These are phyloP conservation scores for Oscarella lobularis DNA, from an alignment of 37 sponge, comb jelly and placozoan genomes.

Conservation along the genomic window DNA sequence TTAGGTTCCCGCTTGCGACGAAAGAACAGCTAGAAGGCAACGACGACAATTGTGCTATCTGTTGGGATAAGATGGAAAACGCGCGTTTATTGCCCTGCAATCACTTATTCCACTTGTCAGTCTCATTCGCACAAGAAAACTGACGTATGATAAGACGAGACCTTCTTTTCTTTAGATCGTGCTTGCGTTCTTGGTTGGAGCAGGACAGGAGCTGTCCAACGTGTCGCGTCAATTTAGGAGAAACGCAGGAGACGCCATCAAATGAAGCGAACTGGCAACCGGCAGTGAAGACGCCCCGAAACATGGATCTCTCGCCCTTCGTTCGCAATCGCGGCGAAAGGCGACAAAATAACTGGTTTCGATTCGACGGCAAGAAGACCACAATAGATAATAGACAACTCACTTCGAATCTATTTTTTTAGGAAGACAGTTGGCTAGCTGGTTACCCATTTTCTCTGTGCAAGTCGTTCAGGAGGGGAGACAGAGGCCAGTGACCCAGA, in stretches of 20 bases:
- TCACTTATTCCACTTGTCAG: slow-evolving; percentile 90
- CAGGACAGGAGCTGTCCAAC: slow-evolving; percentile 90
- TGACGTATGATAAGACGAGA: too few relatives aligned
- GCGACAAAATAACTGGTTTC: too few relatives aligned
- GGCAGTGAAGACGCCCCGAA: too few relatives aligned
- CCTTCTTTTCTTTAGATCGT: too few relatives aligned
- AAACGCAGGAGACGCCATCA: too few relatives aligned
- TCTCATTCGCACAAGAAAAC: too few relatives aligned
- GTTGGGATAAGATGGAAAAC: slow-evolving; percentile 81
- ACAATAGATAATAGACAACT: too few relatives aligned
- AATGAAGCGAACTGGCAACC: too few relatives aligned
- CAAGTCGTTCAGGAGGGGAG: slow-evolving; percentile 53
- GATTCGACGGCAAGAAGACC: too few relatives aligned
- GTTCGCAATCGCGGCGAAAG: too few relatives aligned
- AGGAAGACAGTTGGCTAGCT: slow-evolving; percentile 64
- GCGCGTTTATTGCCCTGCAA: slow-evolving; percentile 83
- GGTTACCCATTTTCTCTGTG: slow-evolving; percentile 94
- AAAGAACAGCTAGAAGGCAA: slow-evolving; percentile 49
- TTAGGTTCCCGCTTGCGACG: slow-evolving; percentile 49
- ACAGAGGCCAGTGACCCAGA: not conserved
- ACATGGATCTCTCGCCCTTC: too few relatives aligned
- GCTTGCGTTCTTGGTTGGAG: slow-evolving; percentile 86
- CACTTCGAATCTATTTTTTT: too few relatives aligned
- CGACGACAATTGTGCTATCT: slow-evolving; percentile 77
- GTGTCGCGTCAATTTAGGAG: slow-evolving; percentile 50